A percentile compares a stretch with the other conserved stretches of the same genome.
Evolutionary conservation across 2,113 vertebrate genomes (phyloP).

Genomic region (Chrysochloris asiatica): DNA sequence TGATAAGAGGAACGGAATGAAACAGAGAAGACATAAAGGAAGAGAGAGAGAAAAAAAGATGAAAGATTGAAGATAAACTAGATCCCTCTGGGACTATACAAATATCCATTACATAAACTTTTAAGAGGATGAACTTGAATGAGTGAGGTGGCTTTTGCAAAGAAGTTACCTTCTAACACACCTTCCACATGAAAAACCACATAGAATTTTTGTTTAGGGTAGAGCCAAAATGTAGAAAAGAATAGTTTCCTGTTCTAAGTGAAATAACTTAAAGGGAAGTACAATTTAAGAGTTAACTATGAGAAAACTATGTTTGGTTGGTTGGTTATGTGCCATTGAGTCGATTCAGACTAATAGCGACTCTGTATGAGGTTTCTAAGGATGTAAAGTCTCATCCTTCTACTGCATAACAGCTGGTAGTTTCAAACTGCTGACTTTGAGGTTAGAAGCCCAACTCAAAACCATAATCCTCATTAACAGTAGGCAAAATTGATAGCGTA

Average conservation of each 20-base stretch:
- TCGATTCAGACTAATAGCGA: too few species aligned
- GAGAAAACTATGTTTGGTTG: too few species aligned
- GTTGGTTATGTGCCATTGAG: too few species aligned
- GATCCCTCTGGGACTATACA: not conserved
- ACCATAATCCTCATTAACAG: too few species aligned
- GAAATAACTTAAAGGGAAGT: conserved; percentile 20
- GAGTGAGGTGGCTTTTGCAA: not conserved
- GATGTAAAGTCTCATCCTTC: too few species aligned
- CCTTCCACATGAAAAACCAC: conserved; percentile 10
- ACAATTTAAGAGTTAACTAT: not conserved
- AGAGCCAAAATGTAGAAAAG: not conserved
- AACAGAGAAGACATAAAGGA: not conserved
- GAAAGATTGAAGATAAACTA: not conserved
- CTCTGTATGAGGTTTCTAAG: too few species aligned
- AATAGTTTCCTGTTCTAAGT: not conserved
- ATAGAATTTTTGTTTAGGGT: not conserved
- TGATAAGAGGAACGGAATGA: too few species aligned
- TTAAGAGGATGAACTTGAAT: not conserved
- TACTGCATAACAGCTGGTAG: too few species aligned
- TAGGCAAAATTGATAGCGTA: too few species aligned
- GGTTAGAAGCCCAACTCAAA: too few species aligned
- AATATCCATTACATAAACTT: not conserved
- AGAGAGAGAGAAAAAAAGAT: not conserved
- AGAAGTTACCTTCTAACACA: not conserved
- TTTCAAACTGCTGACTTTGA: too few species aligned